Base-by-base conservation (phyloP, 2,797 vertebrate species). In the Amniataba percoides region DNA sequence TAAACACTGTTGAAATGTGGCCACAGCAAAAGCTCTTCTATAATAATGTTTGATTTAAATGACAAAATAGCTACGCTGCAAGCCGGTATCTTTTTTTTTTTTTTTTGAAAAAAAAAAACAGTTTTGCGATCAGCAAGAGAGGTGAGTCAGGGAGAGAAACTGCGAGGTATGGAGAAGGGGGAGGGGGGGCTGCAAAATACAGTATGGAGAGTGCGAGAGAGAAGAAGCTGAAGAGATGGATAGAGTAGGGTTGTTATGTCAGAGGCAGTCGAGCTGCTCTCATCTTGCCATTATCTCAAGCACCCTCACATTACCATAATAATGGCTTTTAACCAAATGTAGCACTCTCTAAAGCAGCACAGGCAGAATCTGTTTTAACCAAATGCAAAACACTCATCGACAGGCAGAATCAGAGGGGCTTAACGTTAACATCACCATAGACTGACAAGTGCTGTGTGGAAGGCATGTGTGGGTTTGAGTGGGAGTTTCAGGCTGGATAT, bases 291-390 rank as follows among this genome's bases (percentile, higher is more conserved):
- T 95, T 95, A 94, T 93, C 93, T 95, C 91, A 93, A 94, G 94
- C 88, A 93, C 92, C 92, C 94, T 94, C 90, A 85, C 93, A 95
- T 95, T 94, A 93, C 92, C 94, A 95, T 94, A 94, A 94, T 94
- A 95, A 94, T 93, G 93, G 93, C 93, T 94, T 95, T 95, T 95
- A 95, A 95, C 93, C 93, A 94, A 95, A 95, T 94, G 93, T 92
- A 93, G 93, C 91, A 90, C 93, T 94, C 92, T 94, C 89, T 87
- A 93, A 87, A 79, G 85, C 92, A 75, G 90, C 86, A 82, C 86
- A 83, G 90, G 87, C 92, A 79, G 88, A 94, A 91, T 88, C 89
- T 82, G 88, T 92, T 92, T 88, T 87, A 92, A 89, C 92, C 88
- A 92, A 92, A 94, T 94, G 93, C 89, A 91, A 92, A 93, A 94